Evolutionary conservation across 2,888 invertebrate species (phyloP).

Genomic region (Acanthococcus lagerstroemiae): DNA sequence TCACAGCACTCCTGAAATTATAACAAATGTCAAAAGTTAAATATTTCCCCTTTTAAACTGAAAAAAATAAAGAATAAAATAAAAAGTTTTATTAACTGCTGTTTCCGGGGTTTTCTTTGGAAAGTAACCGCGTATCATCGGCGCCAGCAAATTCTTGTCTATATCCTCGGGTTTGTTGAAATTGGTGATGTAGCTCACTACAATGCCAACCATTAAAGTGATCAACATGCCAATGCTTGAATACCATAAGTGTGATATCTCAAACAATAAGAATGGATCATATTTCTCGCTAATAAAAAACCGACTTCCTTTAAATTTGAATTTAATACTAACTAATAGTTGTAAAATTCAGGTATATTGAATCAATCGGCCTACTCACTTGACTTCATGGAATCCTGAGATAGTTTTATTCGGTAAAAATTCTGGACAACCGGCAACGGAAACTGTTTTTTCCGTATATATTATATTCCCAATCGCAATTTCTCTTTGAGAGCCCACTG

Average conservation of each 20-base stretch:
- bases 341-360: no score
- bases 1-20: no score
- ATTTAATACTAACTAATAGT: no score
- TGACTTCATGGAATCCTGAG: no score
- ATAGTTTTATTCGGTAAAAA: no score
- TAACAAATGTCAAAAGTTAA: no score
- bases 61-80: no score
- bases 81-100: no score
- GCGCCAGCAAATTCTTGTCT: slow-evolving; percentile 54
- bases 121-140: slow-evolving; percentile 48
- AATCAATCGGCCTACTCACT: no score
- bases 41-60: no score
- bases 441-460: slow-evolving; percentile 37
- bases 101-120: not conserved
- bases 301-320: no score
- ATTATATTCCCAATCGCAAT: slow-evolving; percentile 37
- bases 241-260: slow-evolving; percentile 70
- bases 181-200: slow-evolving; percentile 46
- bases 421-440: slow-evolving; percentile 37
- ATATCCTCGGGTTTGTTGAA: slow-evolving; percentile 47
- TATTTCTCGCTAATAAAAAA: not conserved
- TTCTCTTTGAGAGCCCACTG: slow-evolving; percentile 37
- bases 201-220: slow-evolving; percentile 53
- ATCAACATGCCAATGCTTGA: slow-evolving; percentile 58
- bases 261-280: slow-evolving; percentile 47